These are phyloP conservation scores for Falco cherrug DNA, from an alignment of 2,797 vertebrate species.

Conservation along the genomic window DNA sequence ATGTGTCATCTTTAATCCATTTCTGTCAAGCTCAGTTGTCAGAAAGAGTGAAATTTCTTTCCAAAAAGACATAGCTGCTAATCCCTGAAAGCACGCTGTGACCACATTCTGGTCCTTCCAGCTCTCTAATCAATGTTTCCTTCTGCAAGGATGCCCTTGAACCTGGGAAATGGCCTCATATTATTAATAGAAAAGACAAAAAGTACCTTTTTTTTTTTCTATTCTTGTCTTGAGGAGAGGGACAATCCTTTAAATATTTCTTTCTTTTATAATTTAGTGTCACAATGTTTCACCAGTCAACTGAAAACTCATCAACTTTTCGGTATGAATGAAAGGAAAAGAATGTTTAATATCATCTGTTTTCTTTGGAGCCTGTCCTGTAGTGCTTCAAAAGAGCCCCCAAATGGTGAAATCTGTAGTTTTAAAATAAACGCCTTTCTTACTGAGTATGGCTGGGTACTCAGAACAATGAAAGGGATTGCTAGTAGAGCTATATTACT, in stretches of 20 bases:
- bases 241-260: background rate
- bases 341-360: background rate
- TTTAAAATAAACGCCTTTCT: background rate
- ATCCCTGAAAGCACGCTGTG: background rate
- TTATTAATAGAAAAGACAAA: background rate
- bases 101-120: background rate
- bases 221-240: background rate
- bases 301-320: background rate
- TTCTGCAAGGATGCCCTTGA: background rate
- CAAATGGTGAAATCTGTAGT: background rate
- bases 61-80: background rate
- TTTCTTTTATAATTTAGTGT: background rate
- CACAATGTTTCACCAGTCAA: background rate
- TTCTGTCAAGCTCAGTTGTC: conserved; percentile 18
- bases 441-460: background rate
- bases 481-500: background rate
- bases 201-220: background rate
- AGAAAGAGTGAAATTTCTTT: conserved; percentile 31
- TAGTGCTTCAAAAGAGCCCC: background rate
- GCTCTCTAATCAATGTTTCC: background rate
- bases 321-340: background rate
- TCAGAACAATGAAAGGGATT: background rate
- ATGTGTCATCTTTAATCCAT: conserved; percentile 59
- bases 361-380: background rate
- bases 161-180: background rate